These are phyloP conservation scores for Rosalia funebris DNA, from an alignment of 2,888 invertebrate genomes.

Conservation along the genomic window DNA sequence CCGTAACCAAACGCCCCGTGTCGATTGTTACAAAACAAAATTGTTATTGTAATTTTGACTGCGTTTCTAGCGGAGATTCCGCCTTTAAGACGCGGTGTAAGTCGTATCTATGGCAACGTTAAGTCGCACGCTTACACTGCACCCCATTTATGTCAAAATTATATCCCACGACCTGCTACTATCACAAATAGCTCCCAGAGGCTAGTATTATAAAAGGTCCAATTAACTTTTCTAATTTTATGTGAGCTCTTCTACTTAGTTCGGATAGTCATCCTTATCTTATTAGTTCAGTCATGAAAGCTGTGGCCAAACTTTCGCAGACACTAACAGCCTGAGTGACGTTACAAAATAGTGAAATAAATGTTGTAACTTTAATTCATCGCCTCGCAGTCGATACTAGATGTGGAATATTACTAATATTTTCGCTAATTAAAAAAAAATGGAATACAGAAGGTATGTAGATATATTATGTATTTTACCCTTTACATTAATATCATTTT, in stretches of 20 bases:
- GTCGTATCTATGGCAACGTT: slow-evolving; percentile 48
- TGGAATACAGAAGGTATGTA: no score
- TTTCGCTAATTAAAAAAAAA: no score
- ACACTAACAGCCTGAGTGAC: no score
- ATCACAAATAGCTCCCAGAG: slow-evolving; percentile 24
- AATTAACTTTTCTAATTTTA: slow-evolving; percentile 14
- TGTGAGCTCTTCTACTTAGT: neutral
- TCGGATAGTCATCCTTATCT: slow-evolving; percentile 6
- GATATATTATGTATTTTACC: no score
- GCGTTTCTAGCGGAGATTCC: slow-evolving; percentile 9
- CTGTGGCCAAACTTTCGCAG: neutral
- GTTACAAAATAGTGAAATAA: no score
- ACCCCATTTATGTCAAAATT: slow-evolving; percentile 33
- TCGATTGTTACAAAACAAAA: slow-evolving; percentile 3
- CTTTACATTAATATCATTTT: no score
- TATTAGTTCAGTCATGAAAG: neutral
- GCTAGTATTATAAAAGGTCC: slow-evolving; percentile 23
- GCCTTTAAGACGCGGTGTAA: slow-evolving; percentile 42
- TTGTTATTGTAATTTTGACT: slow-evolving; percentile 18
- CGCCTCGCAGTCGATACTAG: no score
- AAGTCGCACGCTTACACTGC: slow-evolving; percentile 39
- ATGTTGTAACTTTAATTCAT: no score
- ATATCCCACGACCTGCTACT: slow-evolving; percentile 30
- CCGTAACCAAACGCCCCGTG: neutral
- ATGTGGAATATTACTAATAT: no score